Evolutionary conservation across 2,888 invertebrate species (phyloP), one percentile per base, ranked within the genome.

Genomic region (Poecilus cupreus): DNA sequence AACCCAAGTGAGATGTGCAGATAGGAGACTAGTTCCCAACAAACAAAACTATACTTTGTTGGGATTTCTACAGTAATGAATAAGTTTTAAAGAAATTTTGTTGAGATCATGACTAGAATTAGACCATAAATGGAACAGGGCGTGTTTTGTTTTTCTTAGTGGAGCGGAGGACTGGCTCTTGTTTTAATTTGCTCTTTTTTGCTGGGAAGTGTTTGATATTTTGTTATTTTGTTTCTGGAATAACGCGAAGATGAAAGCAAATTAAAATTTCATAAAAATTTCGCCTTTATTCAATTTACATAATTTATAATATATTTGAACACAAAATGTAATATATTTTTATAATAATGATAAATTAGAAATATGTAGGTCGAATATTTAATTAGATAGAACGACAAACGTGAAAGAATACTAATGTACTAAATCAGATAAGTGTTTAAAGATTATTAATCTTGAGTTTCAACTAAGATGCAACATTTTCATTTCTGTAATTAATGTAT

Each of bases 61-160:
- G 43, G 78, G 78, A 78, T 78, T 46, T 78, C 43, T 64, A 24
- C 64, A 18, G 78, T 78, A 78, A 78, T 78, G 78, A 60, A 78
- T 78, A 78, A 78, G 78, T 78, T 78, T 64, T 43, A 75, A 75
- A 75, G 37, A 43, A 64, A 78, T 64, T 78, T 43, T 20, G 13
- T 22, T 10, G 8, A 43, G 39, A 43, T 60, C 78, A 64, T 78
- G 78, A 78, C 78, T 78, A 39, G 78, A 64, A 78, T 78, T 78
- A 60, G 78, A 60, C 39, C 60, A 77, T 60, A 77, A 54, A 77
- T 60, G 43, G 43, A 77, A 77, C 43, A 32, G 20, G 18, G 32
- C 16, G 51, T 68, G 37, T 37, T 68, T 32, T 68, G 64, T 32
- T 68, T 68, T 68, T 68, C 18, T 60, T 60, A 26, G 10, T 11